A percentile compares a stretch with the other conserved stretches of the same genome.
phyloP scores from a whole-genome alignment of 2,113 vertebrate genomes.

The Pontoporia blainvillei region DNA sequence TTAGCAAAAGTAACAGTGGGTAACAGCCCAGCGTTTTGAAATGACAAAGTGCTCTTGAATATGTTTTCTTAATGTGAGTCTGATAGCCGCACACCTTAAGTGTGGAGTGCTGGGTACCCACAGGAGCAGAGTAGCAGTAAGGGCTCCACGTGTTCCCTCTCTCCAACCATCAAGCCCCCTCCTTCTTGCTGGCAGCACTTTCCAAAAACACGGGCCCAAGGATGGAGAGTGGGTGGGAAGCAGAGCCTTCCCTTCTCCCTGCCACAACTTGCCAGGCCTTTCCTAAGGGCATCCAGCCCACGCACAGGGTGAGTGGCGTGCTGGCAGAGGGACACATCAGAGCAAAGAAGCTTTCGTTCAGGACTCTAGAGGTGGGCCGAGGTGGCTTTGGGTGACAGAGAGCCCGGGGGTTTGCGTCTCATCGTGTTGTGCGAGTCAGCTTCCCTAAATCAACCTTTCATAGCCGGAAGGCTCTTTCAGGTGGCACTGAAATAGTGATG shows the following conservation, averaged over 20 bases:
- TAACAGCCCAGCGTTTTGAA: not conserved
- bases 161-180: not conserved
- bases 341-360: not conserved
- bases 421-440: not conserved
- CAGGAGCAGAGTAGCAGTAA: rapidly evolving
- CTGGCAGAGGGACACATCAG: not conserved
- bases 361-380: not conserved
- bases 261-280: not conserved
- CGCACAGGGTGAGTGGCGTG: not conserved
- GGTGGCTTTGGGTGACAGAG: not conserved
- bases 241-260: not conserved
- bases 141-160: rapidly evolving
- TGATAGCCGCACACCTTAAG: rapidly evolving
- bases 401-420: not conserved
- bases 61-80: not conserved
- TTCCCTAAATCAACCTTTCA: not conserved
- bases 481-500: no score
- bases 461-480: not conserved
- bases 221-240: not conserved
- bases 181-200: not conserved
- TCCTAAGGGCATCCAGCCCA: not conserved
- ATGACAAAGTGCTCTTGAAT: not conserved
- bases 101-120: no score
- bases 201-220: rapidly evolving
- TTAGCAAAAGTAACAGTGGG: not conserved